Base-by-base conservation (phyloP, 2,113 vertebrate genomes). In the Varanus salvator region DNA sequence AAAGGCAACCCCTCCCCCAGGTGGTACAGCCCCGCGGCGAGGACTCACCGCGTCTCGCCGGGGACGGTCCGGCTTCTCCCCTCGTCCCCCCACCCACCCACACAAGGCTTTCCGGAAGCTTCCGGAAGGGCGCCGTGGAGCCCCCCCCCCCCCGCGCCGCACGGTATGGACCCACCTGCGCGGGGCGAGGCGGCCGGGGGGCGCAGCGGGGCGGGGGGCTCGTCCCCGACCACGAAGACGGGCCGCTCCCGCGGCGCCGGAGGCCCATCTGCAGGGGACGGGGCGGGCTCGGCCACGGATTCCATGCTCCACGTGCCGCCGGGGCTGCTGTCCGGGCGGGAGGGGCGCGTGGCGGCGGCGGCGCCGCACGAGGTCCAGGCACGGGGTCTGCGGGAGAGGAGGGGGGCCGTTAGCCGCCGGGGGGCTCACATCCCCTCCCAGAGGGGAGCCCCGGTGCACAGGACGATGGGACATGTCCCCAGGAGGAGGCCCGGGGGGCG, bases 281-380 rank as follows among this genome's bases (percentile, higher is more conserved):
- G 98, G 87, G 99, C 98, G 31, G 99, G 99, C 76, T 98, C 98
- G 44, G 99, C 98, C 98, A 99, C 99, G 1, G 98, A 98, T 94
- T 99, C 98, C 87, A 99, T 97, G 95, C 98, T 99, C 96, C 98
- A 98, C 76, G 98, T 98, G 96, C 98, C 98, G 95, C 96, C 98
- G 93, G 98, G 97, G 1, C 98, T 98, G 12, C 97, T 96, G 91
- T 99, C 98, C 0, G 98, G 98, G 95, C 98, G 98, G 90, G 98
- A 98, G 3, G 77, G 83, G 82, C 93, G 96, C n/a, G n/a, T n/a
- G n/a, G n/a, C n/a, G 0, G 93, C 92, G 0, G 96, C 96, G 57
- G 98, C 98, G 80, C 98, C 98, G 34, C 98, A 98, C 0, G 98
- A 98, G 0, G 98, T 98, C 94, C 98, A 98, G 11, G 98, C 98